Evolutionary conservation across 1,140 invertebrate genomes (phyloP).

Genomic region (Odontomachus brunneus): DNA sequence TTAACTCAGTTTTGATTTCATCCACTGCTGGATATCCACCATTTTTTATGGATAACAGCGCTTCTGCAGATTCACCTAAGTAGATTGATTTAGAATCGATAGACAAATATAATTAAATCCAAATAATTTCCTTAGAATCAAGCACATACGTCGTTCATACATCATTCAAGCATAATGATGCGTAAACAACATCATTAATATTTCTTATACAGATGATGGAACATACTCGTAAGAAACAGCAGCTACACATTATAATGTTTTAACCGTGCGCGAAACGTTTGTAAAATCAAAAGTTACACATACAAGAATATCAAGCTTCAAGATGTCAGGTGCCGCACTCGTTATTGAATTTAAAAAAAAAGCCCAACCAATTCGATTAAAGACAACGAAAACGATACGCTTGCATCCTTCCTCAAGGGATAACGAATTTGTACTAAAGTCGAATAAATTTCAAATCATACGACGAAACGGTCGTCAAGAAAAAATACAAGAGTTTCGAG

Average conservation of each 20-base stretch:
- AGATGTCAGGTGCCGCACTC: neutral
- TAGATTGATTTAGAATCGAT: slow-evolving; percentile 20
- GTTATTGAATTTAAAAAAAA: slow-evolving; percentile 5
- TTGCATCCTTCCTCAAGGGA: neutral
- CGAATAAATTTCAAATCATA: no score
- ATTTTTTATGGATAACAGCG: slow-evolving; percentile 86
- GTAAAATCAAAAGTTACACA: neutral
- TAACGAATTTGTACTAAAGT: neutral
- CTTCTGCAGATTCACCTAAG: slow-evolving; percentile 85
- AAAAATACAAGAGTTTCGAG: neutral
- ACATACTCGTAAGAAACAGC: neutral
- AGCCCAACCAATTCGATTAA: neutral
- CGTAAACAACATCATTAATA: neutral
- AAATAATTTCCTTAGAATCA: neutral
- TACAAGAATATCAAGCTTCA: neutral
- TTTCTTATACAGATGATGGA: neutral
- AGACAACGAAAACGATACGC: no score
- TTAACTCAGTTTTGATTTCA: slow-evolving; percentile 82
- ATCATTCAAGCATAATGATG: neutral
- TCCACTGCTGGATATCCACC: slow-evolving; percentile 84
- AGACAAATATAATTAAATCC: neutral
- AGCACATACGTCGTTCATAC: neutral
- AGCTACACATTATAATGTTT: neutral
- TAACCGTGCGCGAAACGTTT: no score
- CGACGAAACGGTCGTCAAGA: neutral